Conservation (phyloP, 2,797 vertebrate genomes). For the Gadopsis bispinosus region DNA sequence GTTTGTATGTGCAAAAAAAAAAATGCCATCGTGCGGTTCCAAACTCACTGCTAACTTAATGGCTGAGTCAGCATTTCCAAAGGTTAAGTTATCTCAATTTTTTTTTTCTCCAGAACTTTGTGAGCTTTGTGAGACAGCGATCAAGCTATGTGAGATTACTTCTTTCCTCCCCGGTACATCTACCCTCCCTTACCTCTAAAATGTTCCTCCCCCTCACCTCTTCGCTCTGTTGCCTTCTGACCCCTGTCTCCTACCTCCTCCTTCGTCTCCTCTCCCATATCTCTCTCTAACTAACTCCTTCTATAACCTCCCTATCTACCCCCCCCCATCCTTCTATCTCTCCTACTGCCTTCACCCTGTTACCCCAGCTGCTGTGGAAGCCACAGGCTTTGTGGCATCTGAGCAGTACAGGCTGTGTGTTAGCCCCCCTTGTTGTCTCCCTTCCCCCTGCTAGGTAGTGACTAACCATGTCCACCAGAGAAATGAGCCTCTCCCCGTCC, state of each 20-base stretch:
- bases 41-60: background rate
- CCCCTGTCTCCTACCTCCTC: constrained; percentile 30
- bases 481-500: constrained; percentile 86
- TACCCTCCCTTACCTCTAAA: constrained; percentile 11
- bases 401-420: constrained; percentile 84
- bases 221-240: constrained; percentile 19
- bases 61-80: constrained; percentile 13
- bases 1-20: constrained; percentile 15
- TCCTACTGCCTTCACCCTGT: constrained; percentile 59
- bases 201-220: background rate
- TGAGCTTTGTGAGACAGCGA: constrained; percentile 49
- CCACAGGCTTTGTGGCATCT: constrained; percentile 74
- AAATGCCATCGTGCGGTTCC: background rate
- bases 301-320: constrained; percentile 42
- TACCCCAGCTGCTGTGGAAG: constrained; percentile 77
- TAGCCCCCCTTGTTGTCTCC: constrained; percentile 89
- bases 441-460: constrained; percentile 90
- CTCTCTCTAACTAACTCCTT: constrained; percentile 53
- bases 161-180: constrained; percentile 36
- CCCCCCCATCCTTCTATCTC: constrained; percentile 31
- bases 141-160: constrained; percentile 64
- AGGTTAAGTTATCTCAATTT: background rate
- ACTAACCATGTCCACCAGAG: constrained; percentile 89
- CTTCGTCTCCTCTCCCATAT: constrained; percentile 13
- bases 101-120: constrained; percentile 33